phyloP scores from a whole-genome alignment of 2,888 invertebrate genomes.

The Mythimna vitellina region DNA sequence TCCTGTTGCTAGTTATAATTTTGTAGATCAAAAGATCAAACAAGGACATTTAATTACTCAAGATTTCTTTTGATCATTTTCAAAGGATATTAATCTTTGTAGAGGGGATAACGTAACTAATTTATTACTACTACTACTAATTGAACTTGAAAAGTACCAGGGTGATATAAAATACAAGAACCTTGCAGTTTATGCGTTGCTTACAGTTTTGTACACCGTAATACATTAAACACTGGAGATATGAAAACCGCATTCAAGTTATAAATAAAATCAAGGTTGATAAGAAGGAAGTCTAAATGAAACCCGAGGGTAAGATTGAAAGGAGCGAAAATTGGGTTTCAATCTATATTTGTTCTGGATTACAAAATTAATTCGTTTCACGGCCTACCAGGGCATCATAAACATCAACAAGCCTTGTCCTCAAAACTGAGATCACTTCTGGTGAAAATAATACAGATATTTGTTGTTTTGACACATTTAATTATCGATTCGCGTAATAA shows the following conservation, averaged over 20 bases:
- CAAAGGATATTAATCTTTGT: slow-evolving; percentile 7
- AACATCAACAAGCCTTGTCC: not conserved
- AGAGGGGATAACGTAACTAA: not conserved
- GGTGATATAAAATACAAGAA: slow-evolving; percentile 19
- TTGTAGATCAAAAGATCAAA: slow-evolving; percentile 30
- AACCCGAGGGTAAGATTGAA: slow-evolving; percentile 29
- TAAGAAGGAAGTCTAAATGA: slow-evolving; percentile 14
- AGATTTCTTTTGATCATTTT: slow-evolving; percentile 20
- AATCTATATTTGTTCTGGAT: slow-evolving; percentile 6
- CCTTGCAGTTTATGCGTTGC: slow-evolving; percentile 13
- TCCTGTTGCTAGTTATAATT: slow-evolving; percentile 11
- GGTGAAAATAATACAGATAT: not conserved
- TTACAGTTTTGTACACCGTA: slow-evolving; percentile 7
- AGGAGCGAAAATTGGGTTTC: slow-evolving; percentile 28
- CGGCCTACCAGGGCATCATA: not conserved
- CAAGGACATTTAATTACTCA: slow-evolving; percentile 9
- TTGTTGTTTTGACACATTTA: not conserved
- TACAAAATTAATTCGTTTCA: not conserved
- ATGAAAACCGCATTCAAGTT: slow-evolving; percentile 28
- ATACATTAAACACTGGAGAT: slow-evolving; percentile 17
- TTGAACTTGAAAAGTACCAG: not conserved
- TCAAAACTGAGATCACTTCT: not conserved
- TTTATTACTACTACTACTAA: slow-evolving; percentile 1
- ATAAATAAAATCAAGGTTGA: slow-evolving; percentile 48
- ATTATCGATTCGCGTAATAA: not conserved